These are phyloP conservation scores for Dolichallabes microphthalmus DNA, from an alignment of 2,113 vertebrate species.

Conservation along the genomic window DNA sequence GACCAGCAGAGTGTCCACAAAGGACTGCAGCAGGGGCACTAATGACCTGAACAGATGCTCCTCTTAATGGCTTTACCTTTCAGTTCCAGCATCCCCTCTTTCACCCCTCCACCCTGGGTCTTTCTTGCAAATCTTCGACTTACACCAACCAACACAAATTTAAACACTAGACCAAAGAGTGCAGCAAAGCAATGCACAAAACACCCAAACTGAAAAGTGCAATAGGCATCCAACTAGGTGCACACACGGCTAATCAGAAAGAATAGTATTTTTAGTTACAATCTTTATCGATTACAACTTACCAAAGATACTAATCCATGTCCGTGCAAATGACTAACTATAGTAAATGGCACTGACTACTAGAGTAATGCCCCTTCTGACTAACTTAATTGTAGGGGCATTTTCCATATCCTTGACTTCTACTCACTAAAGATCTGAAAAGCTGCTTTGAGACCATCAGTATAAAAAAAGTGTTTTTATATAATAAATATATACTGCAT, in stretches of 20 bases:
- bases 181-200: background rate
- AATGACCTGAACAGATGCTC: constrained; percentile 52
- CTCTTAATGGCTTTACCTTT: constrained; percentile 55
- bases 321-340: background rate
- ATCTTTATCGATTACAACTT: background rate
- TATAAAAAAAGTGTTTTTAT: too few relatives aligned
- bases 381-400: too few relatives aligned
- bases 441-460: background rate
- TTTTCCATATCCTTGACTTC: background rate
- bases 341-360: background rate
- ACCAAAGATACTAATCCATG: background rate
- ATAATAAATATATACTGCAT: too few relatives aligned
- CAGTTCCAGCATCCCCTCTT: background rate
- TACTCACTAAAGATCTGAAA: background rate
- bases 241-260: background rate
- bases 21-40: constrained; percentile 39
- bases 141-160: constrained; percentile 34
- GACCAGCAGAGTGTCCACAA: constrained; percentile 39
- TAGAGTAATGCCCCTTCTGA: background rate
- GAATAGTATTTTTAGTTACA: constrained; percentile 1
- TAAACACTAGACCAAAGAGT: constrained; percentile 9
- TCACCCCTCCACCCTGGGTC: background rate
- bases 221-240: constrained; percentile 1
- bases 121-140: constrained; percentile 14
- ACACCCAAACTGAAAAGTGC: constrained; percentile 12